Percentiles rank a stretch among this genome's conserved stretches.
These are phyloP conservation scores for Drosophila repletoides DNA, from an alignment of 1,140 invertebrate species.

Conservation along the genomic window DNA sequence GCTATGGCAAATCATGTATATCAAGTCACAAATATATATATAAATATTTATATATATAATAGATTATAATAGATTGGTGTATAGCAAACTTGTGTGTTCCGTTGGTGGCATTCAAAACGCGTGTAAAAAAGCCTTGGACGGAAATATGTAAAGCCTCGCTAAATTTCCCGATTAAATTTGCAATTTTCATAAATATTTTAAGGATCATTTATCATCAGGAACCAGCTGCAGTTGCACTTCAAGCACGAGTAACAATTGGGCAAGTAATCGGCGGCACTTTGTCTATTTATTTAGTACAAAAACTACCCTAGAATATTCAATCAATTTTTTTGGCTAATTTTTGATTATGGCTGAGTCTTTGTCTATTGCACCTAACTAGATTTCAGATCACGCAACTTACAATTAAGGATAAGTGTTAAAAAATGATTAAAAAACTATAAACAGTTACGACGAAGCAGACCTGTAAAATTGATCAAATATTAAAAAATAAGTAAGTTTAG, in stretches of 20 bases:
- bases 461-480: not conserved
- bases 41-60: constrained; percentile 6
- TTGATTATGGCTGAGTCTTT: constrained; percentile 51
- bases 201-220: constrained; percentile 16
- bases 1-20: constrained; percentile 63
- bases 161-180: constrained; percentile 22
- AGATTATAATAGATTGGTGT: constrained; percentile 10
- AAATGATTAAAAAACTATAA: constrained; percentile 25
- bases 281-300: constrained; percentile 5
- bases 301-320: constrained; percentile 12
- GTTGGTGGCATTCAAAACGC: constrained; percentile 22
- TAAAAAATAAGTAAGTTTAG: not conserved
- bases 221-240: constrained; percentile 46
- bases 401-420: constrained; percentile 32
- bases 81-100: constrained; percentile 46
- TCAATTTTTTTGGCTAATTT: constrained; percentile 43
- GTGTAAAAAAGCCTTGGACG: constrained; percentile 56
- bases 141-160: constrained; percentile 54
- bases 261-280: constrained; percentile 26
- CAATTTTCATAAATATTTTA: not conserved
- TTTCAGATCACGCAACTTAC: constrained; percentile 46
- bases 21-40: constrained; percentile 34
- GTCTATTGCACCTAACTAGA: constrained; percentile 24
- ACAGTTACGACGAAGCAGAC: constrained; percentile 24
- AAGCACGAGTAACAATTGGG: constrained; percentile 29